Evolutionary conservation across 2,113 vertebrate genomes (phyloP), one percentile per base, ranked within the genome.

Genomic region (Donacobius atricapilla): DNA sequence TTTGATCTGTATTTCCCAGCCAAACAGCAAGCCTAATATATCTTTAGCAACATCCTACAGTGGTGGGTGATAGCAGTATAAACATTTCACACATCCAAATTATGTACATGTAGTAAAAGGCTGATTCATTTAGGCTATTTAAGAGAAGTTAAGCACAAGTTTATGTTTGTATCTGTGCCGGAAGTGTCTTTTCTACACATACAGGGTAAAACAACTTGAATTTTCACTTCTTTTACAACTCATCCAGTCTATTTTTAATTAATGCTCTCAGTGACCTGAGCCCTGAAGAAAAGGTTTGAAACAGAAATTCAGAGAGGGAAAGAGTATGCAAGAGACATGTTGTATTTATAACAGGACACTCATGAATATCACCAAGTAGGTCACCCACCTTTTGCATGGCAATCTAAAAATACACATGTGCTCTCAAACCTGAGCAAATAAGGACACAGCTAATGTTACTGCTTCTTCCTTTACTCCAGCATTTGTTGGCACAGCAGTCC

Each of bases 381-480:
- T 95, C 69, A 81, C 6, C 24, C 21, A 83, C 40, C 66, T 77
- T 76, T n/a, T 76, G 35, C 69, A 45, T 28, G 20, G 19, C n/a
- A 88, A 42, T 76, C 78, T 95, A 64, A 84, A 87, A 93, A 89
- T 88, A 86, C 35, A 79, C 72, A 48, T 2, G 1, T 61, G 33
- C 16, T 88, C 15, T 53, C 18, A 77, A 91, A 88, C 27, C 33
- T 71, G 40, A 79, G 40, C 40, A 85, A 86, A 92, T 35, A 83
- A 77, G 42, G 45, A 91, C 61, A 81, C 21, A 87, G 88, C 61
- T 96, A 94, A 90, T 90, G 56, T 70, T 86, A 89, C 31, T 84
- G 53, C n/a, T 95, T 96, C 87, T 96, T 96, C 79, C 92, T 94
- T 97, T 96, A 90, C 47, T 50, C 33, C 81, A 95, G 56, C 25